Evolutionary conservation across 2,113 vertebrate species (phyloP), one percentile per base, ranked within the genome.

Genomic region (Strix uralensis): DNA sequence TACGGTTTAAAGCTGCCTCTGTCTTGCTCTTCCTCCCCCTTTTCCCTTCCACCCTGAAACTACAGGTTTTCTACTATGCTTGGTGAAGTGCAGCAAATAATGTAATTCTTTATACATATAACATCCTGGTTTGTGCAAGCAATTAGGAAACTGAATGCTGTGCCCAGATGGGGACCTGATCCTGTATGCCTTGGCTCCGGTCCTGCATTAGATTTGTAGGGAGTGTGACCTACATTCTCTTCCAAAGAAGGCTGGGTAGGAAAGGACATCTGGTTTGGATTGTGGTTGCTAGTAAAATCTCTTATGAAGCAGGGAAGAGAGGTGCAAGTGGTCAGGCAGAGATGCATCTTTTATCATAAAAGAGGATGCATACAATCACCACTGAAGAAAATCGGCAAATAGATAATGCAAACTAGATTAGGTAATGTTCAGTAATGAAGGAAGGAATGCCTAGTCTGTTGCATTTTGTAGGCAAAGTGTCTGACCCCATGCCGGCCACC

Each of bases 111-210:
- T 67, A 71, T 86, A 66, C 18, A 25, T 71, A 73, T 55, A 92
- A 86, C 71, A 93, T 95, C 88, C 90, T 92, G 82, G 75, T 90
- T 97, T 97, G 90, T 92, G 90, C 81, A 93, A 88, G 75, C 51
- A 92, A 90, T 96, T 95, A 94, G 71, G 88, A 93, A 94, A 90
- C 55, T 88, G 92, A 88, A 86, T 90, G 88, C 74, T 0, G 0
- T 95, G 87, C 92, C 90, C 93, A 97, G 92, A 96, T 96, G 93
- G 92, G 87, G 96, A 96, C 78, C 92, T 94, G 94, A 96, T 95
- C 96, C 90, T 96, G 54, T 94, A 23, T 96, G 66, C 74, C 81
- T 96, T 97, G 96, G 93, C 93, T 96, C 22, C 0, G 0, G 70
- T 90, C 92, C 93, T 95, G 94, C 70, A 77, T 94, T 94, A 91